Evolutionary conservation across 2,113 vertebrate species (phyloP).

Genomic region (Mola mola): DNA sequence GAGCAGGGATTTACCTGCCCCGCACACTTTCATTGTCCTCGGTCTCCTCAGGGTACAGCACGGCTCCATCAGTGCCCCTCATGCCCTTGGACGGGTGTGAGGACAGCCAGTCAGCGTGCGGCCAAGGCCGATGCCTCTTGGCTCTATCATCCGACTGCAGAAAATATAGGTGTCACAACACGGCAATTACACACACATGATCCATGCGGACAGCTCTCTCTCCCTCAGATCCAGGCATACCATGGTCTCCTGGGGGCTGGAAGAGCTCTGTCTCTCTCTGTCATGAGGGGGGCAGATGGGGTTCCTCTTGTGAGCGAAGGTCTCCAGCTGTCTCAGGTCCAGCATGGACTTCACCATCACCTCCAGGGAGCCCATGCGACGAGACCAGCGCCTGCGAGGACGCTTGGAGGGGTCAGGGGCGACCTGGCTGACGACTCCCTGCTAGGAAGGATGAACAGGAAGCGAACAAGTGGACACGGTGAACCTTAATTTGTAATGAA

Average conservation of each 20-base stretch:
- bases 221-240: slow-evolving; percentile 12
- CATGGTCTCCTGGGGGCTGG: slow-evolving; percentile 49
- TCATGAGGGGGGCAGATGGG: not conserved
- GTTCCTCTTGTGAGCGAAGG: slow-evolving; percentile 71
- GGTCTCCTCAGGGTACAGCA: slow-evolving; percentile 83
- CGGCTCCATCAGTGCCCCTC: slow-evolving; percentile 77
- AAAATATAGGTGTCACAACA: slow-evolving; percentile 11
- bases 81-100: slow-evolving; percentile 67
- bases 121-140: slow-evolving; percentile 42
- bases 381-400: slow-evolving; percentile 91
- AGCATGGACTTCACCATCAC: slow-evolving; percentile 95
- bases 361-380: slow-evolving; percentile 83
- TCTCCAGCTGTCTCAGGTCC: slow-evolving; percentile 91
- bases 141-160: slow-evolving; percentile 45
- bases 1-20: slow-evolving; percentile 67
- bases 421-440: slow-evolving; percentile 50
- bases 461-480: not conserved
- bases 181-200: not conserved
- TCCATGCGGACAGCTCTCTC: fast-evolving
- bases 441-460: slow-evolving; percentile 36
- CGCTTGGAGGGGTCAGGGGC: slow-evolving; percentile 73
- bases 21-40: slow-evolving; percentile 75
- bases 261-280: slow-evolving; percentile 48
- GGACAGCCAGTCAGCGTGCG: slow-evolving; percentile 56
- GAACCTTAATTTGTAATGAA: too few species aligned